Evolutionary conservation across 2,113 vertebrate genomes (phyloP).

Genomic region (Camelus dromedarius): DNA sequence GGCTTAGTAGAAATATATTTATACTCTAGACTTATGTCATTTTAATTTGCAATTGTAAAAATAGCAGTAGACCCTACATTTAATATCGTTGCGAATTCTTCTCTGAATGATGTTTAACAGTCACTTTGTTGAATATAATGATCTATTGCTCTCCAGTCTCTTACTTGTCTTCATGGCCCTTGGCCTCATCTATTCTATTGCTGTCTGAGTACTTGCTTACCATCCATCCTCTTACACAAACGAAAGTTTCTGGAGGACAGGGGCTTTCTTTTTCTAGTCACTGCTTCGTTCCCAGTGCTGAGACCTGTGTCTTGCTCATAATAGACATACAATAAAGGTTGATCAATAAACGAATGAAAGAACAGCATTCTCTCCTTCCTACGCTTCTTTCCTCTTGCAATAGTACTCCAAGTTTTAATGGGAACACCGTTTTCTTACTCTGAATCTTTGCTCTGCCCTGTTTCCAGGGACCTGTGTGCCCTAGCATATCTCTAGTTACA

Average conservation of each 20-base stretch:
- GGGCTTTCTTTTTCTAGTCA: background rate
- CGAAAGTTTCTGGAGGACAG: background rate
- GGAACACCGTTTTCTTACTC: background rate
- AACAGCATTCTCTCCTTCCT: background rate
- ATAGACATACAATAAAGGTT: background rate
- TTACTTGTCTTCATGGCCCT: background rate
- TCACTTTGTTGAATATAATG: background rate
- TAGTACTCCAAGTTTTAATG: background rate
- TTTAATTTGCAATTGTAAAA: constrained; percentile 4
- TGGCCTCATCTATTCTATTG: background rate
- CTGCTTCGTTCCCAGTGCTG: background rate
- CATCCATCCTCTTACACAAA: background rate
- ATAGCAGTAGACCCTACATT: background rate
- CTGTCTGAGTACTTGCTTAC: background rate
- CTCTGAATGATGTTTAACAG: background rate
- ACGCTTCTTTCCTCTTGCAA: background rate
- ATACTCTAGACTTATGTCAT: background rate
- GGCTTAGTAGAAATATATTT: background rate
- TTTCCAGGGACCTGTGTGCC: background rate
- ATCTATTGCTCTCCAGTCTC: background rate
- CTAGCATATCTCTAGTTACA: background rate
- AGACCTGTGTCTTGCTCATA: background rate
- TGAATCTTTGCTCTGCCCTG: background rate
- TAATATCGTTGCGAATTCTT: background rate
- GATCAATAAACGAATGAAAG: background rate